Base-by-base conservation (phyloP, 2,888 invertebrate species). In the Drosophila siamana region DNA sequence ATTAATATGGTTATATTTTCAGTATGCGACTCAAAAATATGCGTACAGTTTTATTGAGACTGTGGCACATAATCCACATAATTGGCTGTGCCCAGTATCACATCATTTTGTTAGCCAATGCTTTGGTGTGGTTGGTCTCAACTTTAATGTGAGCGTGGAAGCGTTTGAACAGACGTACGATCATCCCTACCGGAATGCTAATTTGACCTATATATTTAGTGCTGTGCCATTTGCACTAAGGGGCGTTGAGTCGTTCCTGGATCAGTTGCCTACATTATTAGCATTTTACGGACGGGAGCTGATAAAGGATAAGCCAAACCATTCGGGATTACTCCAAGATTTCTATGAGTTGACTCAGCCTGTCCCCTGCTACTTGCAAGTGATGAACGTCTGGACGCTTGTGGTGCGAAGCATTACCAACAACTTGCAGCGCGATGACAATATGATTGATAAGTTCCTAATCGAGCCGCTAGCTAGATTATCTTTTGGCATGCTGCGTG, bases 21-120 rank as follows among this genome's bases (percentile, higher is more conserved):
- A 82, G 82, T 55, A 26, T 9, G 40, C 54, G 3, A 56, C 61
- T 9, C 28, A 51, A 3, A 55, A 65, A 28, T 83, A 65, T 22
- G 52, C 55, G 0, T 30, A 2, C 15, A 66, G 50, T 1, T 69
- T 88, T 0, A 46, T 80, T 5, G 26, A 46, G 9, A 46, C 63
- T 0, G 65, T 67, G 1, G 44, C 50, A 3, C 22, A 38, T 1
- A 48, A 62, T 48, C 84, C 82, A 0, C 38, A 60, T 4, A 74
- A 71, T 19, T 88, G 88, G 88, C 7, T 61, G 3, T 19, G 4
- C 5, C 57, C 48, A 36, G 48, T 68, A 22, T 70, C 86, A 1
- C 78, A 83, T 38, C 38, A 62, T 3, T 86, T 83, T 44, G 84
- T 88, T 9, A 50, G 63, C 0, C 84, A 83, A 41, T 86, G 84